Evolutionary conservation across 2,888 invertebrate genomes (phyloP).

Genomic region (Dermolepida albohirtum): DNA sequence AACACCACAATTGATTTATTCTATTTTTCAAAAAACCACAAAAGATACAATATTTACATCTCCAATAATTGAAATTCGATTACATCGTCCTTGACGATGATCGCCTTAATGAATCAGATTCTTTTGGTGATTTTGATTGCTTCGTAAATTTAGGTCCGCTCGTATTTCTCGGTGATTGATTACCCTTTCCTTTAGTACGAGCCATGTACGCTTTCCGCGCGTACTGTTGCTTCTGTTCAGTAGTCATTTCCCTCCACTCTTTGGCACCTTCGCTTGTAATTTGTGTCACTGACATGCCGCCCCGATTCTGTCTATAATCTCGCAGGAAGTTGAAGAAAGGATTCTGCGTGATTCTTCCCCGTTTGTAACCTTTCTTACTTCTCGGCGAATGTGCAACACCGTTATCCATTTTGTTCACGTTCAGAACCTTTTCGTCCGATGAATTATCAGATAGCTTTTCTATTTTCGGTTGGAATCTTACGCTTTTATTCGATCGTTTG

Average conservation of each 20-base stretch:
- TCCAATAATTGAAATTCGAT: background rate
- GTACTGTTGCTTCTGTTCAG: conserved; percentile 47
- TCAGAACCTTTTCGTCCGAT: background rate
- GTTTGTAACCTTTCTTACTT: background rate
- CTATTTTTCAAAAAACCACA: too few relatives aligned
- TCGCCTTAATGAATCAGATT: background rate
- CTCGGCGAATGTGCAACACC: background rate
- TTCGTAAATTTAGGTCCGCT: background rate
- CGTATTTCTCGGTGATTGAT: background rate
- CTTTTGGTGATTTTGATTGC: background rate
- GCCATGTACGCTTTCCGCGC: conserved; percentile 27
- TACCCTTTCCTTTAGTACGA: background rate
- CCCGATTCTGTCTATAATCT: conserved; percentile 53
- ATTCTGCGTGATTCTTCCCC: conserved; percentile 47
- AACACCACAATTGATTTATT: too few relatives aligned
- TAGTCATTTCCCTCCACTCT: conserved; percentile 54
- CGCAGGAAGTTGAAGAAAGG: conserved; percentile 58
- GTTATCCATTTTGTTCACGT: background rate
- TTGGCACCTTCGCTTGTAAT: conserved; percentile 58
- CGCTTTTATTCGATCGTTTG: background rate
- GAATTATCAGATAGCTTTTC: background rate
- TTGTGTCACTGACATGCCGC: conserved; percentile 53
- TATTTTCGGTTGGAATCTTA: background rate
- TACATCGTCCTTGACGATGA: conserved; percentile 3
- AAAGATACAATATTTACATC: background rate